A percentile compares a stretch with the other conserved stretches of the same genome.
Conservation (phyloP, 2,888 invertebrate species). For the Caenorhabditis panamensis region DNA sequence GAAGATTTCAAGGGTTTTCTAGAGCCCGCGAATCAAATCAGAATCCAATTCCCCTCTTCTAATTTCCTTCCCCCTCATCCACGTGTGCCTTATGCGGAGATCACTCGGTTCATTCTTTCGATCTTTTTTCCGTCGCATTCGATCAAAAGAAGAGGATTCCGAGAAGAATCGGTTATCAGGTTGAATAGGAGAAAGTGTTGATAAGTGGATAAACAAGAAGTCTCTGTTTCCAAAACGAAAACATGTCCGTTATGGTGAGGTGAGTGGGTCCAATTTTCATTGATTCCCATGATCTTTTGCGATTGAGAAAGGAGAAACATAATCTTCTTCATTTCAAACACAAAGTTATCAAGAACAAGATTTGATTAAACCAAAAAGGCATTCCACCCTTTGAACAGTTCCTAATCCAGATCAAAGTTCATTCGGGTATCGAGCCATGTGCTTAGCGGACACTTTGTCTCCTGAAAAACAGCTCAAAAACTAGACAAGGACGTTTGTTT, state of each 20-base stretch:
- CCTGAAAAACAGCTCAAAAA: background rate
- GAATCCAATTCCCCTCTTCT: no score
- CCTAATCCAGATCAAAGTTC: conserved; percentile 16
- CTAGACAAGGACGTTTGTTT: background rate
- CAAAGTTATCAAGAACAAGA: no score
- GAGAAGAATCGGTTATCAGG: conserved; percentile 22
- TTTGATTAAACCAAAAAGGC: no score
- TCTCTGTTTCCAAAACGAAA: conserved; percentile 19
- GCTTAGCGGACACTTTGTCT: background rate
- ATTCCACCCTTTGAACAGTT: no score
- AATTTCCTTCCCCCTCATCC: background rate
- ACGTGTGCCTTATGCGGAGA: conserved; percentile 7
- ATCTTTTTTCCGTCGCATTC: conserved; percentile 22
- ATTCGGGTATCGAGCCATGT: background rate
- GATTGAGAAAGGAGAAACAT: no score
- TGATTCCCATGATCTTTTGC: conserved; percentile 43
- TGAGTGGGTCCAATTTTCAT: background rate
- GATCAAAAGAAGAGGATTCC: conserved; percentile 20
- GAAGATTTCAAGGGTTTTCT: no score
- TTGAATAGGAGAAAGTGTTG: background rate
- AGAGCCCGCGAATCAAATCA: no score
- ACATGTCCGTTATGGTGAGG: conserved; percentile 10
- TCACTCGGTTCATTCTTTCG: conserved; percentile 41
- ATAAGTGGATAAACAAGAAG: conserved; percentile 16
- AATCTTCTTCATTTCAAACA: background rate